Evolutionary conservation across 1,140 invertebrate genomes (phyloP).

Genomic region (Luehdorfia chinensis): DNA sequence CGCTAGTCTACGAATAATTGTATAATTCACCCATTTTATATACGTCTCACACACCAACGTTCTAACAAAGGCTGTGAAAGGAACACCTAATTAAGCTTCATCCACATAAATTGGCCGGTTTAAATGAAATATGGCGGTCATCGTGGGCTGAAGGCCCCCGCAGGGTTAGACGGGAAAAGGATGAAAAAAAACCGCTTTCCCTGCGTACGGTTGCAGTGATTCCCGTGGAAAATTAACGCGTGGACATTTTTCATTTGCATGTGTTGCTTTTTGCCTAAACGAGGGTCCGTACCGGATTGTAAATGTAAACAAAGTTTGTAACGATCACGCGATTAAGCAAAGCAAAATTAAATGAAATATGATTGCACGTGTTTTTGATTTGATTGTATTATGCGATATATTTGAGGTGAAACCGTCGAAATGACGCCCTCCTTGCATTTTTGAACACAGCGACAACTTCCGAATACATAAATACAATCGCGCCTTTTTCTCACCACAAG

Average conservation of each 20-base stretch:
- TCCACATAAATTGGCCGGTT: slow-evolving; percentile 33
- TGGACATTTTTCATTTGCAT: slow-evolving; percentile 19
- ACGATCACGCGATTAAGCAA: not conserved
- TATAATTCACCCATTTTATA: slow-evolving; percentile 8
- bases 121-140: slow-evolving; percentile 31
- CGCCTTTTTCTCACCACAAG: too few relatives aligned
- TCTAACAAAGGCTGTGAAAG: slow-evolving; percentile 18
- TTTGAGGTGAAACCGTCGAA: too few relatives aligned
- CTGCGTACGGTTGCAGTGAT: slow-evolving; percentile 19
- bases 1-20: too few relatives aligned
- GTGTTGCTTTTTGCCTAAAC: slow-evolving; percentile 14
- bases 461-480: too few relatives aligned
- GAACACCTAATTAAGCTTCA: slow-evolving; percentile 31
- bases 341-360: too few relatives aligned
- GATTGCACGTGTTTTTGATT: too few relatives aligned
- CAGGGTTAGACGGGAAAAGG: not conserved
- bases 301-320: slow-evolving; percentile 9
- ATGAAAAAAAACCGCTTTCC: slow-evolving; percentile 3
- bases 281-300: not conserved
- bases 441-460: too few relatives aligned
- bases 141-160: not conserved
- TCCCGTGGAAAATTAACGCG: slow-evolving; percentile 19
- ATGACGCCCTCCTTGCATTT: too few relatives aligned
- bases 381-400: too few relatives aligned
- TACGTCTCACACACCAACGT: slow-evolving; percentile 6